Conservation (phyloP, 2,797 vertebrate species). For the Falco berigora region DNA sequence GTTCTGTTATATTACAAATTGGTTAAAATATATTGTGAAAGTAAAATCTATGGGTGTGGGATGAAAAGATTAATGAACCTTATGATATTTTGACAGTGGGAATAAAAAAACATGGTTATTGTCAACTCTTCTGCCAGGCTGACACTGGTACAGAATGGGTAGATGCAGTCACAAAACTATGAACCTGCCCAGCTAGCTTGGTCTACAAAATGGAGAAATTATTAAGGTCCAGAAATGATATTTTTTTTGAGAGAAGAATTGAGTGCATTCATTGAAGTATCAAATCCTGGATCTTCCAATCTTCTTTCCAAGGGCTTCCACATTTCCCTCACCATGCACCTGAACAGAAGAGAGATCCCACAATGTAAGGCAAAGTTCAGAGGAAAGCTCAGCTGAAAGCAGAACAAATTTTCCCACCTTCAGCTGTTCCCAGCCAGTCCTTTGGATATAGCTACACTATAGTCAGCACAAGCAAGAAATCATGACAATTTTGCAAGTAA, state of each 20-base stretch:
- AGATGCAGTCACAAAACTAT: neutral
- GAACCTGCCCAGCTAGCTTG: neutral
- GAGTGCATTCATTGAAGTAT: neutral
- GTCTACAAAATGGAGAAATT: neutral
- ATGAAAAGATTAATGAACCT: neutral
- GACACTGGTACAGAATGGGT: neutral
- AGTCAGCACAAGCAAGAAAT: neutral
- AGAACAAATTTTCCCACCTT: neutral
- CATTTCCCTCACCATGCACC: neutral
- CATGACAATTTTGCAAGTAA: neutral
- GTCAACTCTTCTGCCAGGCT: neutral
- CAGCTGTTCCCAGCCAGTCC: neutral
- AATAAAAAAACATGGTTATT: neutral
- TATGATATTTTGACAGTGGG: neutral
- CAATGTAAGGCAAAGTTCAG: neutral
- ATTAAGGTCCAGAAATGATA: neutral
- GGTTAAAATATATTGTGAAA: neutral
- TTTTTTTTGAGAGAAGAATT: neutral
- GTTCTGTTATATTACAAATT: neutral
- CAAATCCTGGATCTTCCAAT: neutral
- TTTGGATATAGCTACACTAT: neutral
- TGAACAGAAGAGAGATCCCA: neutral
- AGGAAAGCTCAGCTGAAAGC: neutral
- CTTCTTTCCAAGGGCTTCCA: neutral
- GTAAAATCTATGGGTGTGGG: neutral